Conservation (phyloP, 1,140 invertebrate genomes). For the Drosophila quadrilineata region DNA sequence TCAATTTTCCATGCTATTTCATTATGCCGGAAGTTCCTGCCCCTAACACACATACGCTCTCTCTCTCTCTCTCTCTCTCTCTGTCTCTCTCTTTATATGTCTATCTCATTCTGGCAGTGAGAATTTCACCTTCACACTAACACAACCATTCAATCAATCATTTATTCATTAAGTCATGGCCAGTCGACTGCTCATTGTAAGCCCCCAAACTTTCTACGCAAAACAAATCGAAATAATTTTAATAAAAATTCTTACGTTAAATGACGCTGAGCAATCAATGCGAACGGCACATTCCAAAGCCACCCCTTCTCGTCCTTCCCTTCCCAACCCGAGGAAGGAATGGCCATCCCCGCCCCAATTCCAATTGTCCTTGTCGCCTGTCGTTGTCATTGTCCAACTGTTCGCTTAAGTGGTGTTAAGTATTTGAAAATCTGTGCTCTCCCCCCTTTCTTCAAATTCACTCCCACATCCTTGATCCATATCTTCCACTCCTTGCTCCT, state of each 20-base stretch:
- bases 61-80: no score
- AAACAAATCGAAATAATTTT: constrained; percentile 68
- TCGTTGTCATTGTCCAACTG: constrained; percentile 67
- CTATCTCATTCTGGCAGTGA: no score
- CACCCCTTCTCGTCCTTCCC: neutral
- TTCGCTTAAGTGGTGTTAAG: constrained; percentile 73
- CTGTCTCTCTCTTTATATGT: no score
- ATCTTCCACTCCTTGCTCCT: neutral
- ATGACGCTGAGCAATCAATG: constrained; percentile 60
- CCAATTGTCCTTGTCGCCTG: constrained; percentile 1
- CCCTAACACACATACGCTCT: neutral
- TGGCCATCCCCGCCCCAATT: neutral
- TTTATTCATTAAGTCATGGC: constrained; percentile 48
- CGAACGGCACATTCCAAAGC: constrained; percentile 21
- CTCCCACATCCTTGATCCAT: constrained; percentile 2
- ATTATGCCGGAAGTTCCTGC: constrained; percentile 20
- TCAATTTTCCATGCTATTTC: constrained; percentile 20
- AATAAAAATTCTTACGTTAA: constrained; percentile 78
- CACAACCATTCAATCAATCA: constrained; percentile 44
- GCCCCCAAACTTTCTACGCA: constrained; percentile 45
- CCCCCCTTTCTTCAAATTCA: no score
- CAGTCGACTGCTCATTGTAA: constrained; percentile 4
- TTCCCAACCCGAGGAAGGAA: no score
- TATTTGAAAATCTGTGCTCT: constrained; percentile 70
- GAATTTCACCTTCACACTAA: no score